Conservation (phyloP, 2,113 vertebrate species). For the Phaetusa simplex region DNA sequence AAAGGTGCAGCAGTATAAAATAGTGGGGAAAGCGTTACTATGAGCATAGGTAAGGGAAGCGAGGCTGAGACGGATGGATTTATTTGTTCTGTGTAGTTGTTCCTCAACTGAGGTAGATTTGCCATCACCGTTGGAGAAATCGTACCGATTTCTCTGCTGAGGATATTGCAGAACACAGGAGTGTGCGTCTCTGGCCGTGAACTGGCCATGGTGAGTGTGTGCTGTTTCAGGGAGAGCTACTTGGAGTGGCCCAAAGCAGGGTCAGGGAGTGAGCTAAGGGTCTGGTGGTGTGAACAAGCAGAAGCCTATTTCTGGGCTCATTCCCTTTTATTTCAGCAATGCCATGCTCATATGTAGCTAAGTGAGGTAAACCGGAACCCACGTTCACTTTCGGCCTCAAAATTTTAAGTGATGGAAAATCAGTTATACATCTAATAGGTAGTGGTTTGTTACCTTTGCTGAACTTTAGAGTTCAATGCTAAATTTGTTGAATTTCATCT, state of each 20-base stretch:
- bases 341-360: not conserved
- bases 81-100: not conserved
- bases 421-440: not conserved
- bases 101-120: not conserved
- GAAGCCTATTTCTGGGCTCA: not conserved
- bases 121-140: not conserved
- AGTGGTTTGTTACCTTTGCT: not conserved
- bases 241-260: not conserved
- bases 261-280: not conserved
- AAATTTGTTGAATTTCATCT: not conserved
- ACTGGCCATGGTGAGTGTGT: rapidly evolving
- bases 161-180: not conserved
- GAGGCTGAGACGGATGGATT: not conserved
- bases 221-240: not conserved
- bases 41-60: not conserved
- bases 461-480: not conserved
- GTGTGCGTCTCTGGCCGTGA: not conserved
- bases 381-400: not conserved
- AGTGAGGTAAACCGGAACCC: rapidly evolving
- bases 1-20: not conserved
- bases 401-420: not conserved
- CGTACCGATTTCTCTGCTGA: rapidly evolving
- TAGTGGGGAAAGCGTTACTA: not conserved
- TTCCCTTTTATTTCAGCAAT: not conserved
- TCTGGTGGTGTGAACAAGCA: not conserved